Base-by-base conservation (phyloP, 2,888 invertebrate species). In the Synanthedon vespiformis region DNA sequence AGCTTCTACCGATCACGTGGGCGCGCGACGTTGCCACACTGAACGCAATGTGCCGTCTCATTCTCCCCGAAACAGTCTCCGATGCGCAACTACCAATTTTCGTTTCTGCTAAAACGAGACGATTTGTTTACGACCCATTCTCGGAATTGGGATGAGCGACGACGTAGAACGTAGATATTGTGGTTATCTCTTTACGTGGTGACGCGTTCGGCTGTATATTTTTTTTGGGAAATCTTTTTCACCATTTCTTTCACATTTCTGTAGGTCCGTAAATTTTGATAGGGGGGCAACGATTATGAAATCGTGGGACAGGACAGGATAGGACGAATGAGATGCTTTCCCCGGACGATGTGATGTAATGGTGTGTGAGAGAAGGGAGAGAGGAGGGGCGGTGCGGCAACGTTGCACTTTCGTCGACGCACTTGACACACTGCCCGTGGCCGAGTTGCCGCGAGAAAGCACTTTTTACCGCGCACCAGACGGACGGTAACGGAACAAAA, bases 341-440 rank as follows among this genome's bases (percentile, higher is more conserved):
- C 80, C 83, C 82, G 79, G 81, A 76, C 82, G 76, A 73, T 73
- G 66, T 86, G 80, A 84, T 81, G 83, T 85, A 83, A 85, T 71
- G 71, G 73, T 63, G 71, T 34, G 34, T 34, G 34, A 34, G 34
- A 34, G 34, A 10, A 34, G 34, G 10, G 64, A 69, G 67, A 12
- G n/a, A 40, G 10, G 65, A 60, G 54, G 66, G 59, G 73, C 74
- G 74, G 70, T 70, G 64, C 74, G 76, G 77, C 82, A 80, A 77
- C 83, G 77, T 74, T 77, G 83, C 78, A 84, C 86, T 85, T 85
- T 86, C 85, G 74, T 78, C 79, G 78, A 63, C 77, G 86, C 84
- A 81, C 88, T 87, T 88, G 87, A 88, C 88, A 87, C 80, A 85
- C 74, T 88, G 88, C 77, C 88, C 87, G 73, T 88, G 88, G 86